Percentiles rank a stretch among this genome's conserved stretches.
Conservation (phyloP, 1,140 invertebrate species). For the Holotrichia oblita region DNA sequence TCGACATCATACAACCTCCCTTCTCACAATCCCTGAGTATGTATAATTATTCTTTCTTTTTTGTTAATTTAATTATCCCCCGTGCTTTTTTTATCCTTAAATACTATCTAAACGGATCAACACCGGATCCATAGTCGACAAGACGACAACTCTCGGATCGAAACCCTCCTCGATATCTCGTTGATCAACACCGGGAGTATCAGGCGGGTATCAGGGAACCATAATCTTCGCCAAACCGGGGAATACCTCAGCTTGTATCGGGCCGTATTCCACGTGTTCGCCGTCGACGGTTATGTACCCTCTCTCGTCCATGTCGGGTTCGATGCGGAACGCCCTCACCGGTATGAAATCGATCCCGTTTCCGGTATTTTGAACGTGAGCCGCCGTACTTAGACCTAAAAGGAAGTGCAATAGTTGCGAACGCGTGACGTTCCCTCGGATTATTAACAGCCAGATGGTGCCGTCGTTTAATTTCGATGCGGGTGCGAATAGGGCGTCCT, state of each 20-base stretch:
- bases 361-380: constrained; percentile 67
- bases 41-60: too few species aligned
- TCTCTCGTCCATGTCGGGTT: constrained; percentile 72
- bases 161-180: background rate
- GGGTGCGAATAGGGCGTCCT: constrained; percentile 87
- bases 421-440: constrained; percentile 79
- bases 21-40: constrained; percentile 11
- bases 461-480: constrained; percentile 87
- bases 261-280: constrained; percentile 84
- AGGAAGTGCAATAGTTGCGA: constrained; percentile 81
- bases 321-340: constrained; percentile 88
- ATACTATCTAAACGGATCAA: constrained; percentile 54
- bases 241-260: constrained; percentile 88
- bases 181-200: background rate
- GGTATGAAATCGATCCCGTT: constrained; percentile 71
- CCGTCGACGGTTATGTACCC: constrained; percentile 92
- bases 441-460: constrained; percentile 87
- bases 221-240: constrained; percentile 80
- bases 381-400: constrained; percentile 79
- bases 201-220: constrained; percentile 67
- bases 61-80: background rate
- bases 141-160: constrained; percentile 55
- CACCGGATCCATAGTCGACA: constrained; percentile 55
- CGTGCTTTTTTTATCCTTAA: constrained; percentile 44
- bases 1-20: too few species aligned